phyloP scores from a whole-genome alignment of 2,888 invertebrate species.

The Cheilosia vernalis region DNA sequence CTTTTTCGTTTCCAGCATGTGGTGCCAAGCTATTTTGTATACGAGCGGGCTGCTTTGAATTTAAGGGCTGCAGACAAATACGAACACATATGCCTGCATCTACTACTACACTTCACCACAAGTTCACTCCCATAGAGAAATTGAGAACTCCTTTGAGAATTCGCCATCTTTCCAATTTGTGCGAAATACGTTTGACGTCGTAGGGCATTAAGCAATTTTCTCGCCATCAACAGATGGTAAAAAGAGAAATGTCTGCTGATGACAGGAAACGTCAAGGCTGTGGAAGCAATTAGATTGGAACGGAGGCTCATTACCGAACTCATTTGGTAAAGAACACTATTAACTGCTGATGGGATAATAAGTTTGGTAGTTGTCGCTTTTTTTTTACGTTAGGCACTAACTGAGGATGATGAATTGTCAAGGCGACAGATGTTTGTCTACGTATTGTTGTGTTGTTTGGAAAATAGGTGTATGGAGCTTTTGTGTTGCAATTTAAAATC shows the following conservation, averaged over 20 bases:
- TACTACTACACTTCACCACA: neutral
- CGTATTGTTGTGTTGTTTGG: neutral
- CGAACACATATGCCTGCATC: neutral
- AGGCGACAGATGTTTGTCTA: neutral
- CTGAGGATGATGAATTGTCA: neutral
- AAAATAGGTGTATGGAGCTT: neutral
- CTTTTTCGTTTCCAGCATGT: conserved; percentile 6
- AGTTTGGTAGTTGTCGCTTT: neutral
- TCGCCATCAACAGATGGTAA: conserved; percentile 37
- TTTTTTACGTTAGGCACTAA: neutral
- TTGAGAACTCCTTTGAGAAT: conserved; percentile 11
- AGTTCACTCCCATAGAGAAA: neutral
- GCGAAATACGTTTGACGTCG: neutral
- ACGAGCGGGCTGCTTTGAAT: no score
- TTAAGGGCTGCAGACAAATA: neutral
- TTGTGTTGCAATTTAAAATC: neutral
- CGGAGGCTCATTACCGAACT: conserved; percentile 26
- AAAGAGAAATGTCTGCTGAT: conserved; percentile 2
- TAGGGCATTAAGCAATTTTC: conserved; percentile 27
- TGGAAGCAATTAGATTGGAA: conserved; percentile 14
- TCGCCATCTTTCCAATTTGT: neutral
- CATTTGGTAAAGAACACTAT: conserved; percentile 20
- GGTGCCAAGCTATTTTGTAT: conserved; percentile 7
- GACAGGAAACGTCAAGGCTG: neutral
- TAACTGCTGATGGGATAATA: conserved; percentile 5